Evolutionary conservation across 2,113 vertebrate species (phyloP), one percentile per base, ranked within the genome.

Genomic region (Thymallus thymallus): DNA sequence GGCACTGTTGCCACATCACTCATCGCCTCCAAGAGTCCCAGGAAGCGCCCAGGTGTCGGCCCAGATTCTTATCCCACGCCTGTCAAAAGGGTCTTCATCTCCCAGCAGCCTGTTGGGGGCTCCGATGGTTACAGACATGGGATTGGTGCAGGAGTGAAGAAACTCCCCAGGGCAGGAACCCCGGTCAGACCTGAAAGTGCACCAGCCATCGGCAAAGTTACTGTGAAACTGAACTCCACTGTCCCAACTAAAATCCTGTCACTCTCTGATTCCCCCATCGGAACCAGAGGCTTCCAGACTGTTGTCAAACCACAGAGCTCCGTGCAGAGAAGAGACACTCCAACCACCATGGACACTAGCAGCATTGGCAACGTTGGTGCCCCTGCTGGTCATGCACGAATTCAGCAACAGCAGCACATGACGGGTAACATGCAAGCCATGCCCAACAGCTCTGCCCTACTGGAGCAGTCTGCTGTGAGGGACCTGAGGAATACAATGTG

Each of bases 21-120:
- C 62, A 96, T 90, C 46, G 90, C 94, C 81, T 91, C 91, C 76
- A 96, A 92, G 88, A 95, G 93, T 88, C 93, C 94, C 68, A 93
- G 97, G 83, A 99, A 99, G 86, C 93, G 98, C 83, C 92, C 94
- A 71, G 88, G 93, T 71, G 75, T 91, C 14, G 88, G 93, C 80
- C 93, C 95, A 77, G 95, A 97, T 73, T 87, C 92, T 41, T 92
- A 94, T 82, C 84, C 93, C 74, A 94, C 94, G 51, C 97, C 96
- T 73, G 78, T 95, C 79, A 99, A 98, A 90, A 97, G 96, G 75
- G 92, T 93, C 63, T 94, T 95, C 60, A 88, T 96, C 84, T 92
- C 94, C 67, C 93, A 95, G 80, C 91, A 93, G 72, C 76, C 94
- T 76, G 48, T 76, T 71, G 88, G 78, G 75, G 84, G 73, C 64